A percentile compares a stretch with the other conserved stretches of the same genome.
These are phyloP conservation scores for Bos javanicus DNA, from an alignment of 2,113 vertebrate species.

Conservation along the genomic window DNA sequence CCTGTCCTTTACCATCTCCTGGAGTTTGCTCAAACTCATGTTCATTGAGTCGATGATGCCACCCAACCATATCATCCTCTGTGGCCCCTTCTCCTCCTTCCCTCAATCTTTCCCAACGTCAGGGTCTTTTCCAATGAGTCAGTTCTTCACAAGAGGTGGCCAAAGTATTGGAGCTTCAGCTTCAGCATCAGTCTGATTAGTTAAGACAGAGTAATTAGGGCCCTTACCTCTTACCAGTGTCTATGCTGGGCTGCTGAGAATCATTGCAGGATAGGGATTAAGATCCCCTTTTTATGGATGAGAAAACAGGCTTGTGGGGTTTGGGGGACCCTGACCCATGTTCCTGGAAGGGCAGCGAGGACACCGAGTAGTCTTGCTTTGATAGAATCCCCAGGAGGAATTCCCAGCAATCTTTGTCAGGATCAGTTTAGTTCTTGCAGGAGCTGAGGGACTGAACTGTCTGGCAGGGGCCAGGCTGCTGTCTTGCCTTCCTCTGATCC, in stretches of 20 bases:
- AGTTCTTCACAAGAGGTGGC: background rate
- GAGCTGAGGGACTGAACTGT: background rate
- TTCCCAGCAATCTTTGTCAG: background rate
- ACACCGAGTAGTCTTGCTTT: background rate
- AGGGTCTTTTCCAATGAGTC: background rate
- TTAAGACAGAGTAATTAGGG: background rate
- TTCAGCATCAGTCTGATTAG: background rate
- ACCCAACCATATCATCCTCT: background rate
- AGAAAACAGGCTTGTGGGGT: background rate
- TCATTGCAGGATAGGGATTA: background rate
- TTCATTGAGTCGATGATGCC: background rate
- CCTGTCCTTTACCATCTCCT: background rate
- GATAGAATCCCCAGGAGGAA: background rate
- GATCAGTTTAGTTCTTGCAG: background rate
- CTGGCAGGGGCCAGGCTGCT: background rate
- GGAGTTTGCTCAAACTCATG: background rate
- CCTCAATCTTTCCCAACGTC: background rate
- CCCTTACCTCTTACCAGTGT: background rate
- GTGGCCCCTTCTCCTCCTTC: background rate
- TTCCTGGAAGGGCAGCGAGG: background rate
- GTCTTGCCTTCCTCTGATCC: background rate
- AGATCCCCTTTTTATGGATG: background rate
- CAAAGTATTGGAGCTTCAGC: background rate
- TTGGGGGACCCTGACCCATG: background rate
- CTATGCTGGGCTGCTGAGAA: background rate